These are phyloP conservation scores for Carterocephalus palaemon DNA, from an alignment of 2,888 invertebrate genomes.

Conservation along the genomic window DNA sequence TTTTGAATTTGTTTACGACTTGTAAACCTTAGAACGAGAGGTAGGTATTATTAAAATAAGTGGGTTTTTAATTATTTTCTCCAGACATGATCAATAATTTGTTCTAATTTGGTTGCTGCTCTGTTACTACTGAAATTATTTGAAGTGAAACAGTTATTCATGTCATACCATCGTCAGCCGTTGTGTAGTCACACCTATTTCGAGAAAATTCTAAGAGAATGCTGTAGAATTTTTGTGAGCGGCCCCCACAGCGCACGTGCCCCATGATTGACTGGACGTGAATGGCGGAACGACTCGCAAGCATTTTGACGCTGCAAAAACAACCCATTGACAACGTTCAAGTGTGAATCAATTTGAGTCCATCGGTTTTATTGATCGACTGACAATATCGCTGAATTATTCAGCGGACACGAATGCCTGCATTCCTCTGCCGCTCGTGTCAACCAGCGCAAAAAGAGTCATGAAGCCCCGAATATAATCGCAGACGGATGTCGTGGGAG, in stretches of 20 bases:
- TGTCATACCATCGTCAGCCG: no score
- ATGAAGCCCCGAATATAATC: conserved; percentile 56
- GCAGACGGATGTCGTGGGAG: conserved; percentile 63
- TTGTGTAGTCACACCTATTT: no score
- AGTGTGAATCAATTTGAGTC: conserved; percentile 78
- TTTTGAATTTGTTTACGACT: no score
- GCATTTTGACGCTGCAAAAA: conserved; percentile 71
- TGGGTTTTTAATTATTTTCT: no score
- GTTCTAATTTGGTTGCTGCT: no score
- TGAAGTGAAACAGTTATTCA: conserved; percentile 42
- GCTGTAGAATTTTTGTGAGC: conserved; percentile 54
- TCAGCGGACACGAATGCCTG: conserved; percentile 72
- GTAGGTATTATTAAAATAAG: no score
- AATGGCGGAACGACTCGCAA: conserved; percentile 68
- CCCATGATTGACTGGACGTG: conserved; percentile 61
- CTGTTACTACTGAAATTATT: conserved; percentile 39
- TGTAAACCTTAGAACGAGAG: no score
- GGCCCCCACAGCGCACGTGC: conserved; percentile 52
- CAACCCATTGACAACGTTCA: conserved; percentile 56
- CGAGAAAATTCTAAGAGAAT: conserved; percentile 50
- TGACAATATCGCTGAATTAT: conserved; percentile 74
- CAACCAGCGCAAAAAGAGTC: conserved; percentile 56
- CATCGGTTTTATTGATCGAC: conserved; percentile 76
- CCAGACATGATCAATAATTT: no score
- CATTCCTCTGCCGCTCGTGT: conserved; percentile 67